A percentile compares a stretch with the other conserved stretches of the same genome.
Evolutionary conservation across 2,888 invertebrate species (phyloP).

Genomic region (Caenorhabditis afra): DNA sequence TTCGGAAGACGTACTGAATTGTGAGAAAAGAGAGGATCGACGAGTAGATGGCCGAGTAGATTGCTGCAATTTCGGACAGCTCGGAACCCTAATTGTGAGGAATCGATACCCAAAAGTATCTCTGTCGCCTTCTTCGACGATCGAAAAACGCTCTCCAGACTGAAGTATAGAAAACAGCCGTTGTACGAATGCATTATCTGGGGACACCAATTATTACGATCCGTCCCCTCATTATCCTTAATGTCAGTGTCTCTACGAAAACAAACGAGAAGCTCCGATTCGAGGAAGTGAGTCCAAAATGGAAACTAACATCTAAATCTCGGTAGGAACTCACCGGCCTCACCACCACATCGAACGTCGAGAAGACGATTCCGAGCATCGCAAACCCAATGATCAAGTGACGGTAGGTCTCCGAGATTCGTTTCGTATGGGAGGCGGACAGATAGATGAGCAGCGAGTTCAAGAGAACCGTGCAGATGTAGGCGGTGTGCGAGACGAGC

Average conservation of each 20-base stretch:
- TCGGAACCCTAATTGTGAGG: background rate
- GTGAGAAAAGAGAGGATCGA: constrained; percentile 5
- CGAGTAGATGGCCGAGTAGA: background rate
- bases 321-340: constrained; percentile 21
- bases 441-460: constrained; percentile 19
- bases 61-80: background rate
- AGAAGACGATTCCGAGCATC: constrained; percentile 9
- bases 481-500: constrained; percentile 4
- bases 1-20: constrained; percentile 19
- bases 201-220: too few relatives aligned
- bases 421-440: constrained; percentile 8
- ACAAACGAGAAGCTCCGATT: too few relatives aligned
- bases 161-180: constrained; percentile 32
- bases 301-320: constrained; percentile 11
- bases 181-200: constrained; percentile 39
- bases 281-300: constrained; percentile 8
- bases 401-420: constrained; percentile 10
- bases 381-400: constrained; percentile 21
- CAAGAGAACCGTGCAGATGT: constrained; percentile 13
- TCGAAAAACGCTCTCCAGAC: constrained; percentile 12
- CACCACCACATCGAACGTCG: constrained; percentile 6
- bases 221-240: too few relatives aligned
- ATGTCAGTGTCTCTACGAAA: too few relatives aligned
- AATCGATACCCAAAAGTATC: too few relatives aligned
- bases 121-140: constrained; percentile 2